Conservation (phyloP, 2,888 invertebrate genomes). For the Notocelia uddmanniana region DNA sequence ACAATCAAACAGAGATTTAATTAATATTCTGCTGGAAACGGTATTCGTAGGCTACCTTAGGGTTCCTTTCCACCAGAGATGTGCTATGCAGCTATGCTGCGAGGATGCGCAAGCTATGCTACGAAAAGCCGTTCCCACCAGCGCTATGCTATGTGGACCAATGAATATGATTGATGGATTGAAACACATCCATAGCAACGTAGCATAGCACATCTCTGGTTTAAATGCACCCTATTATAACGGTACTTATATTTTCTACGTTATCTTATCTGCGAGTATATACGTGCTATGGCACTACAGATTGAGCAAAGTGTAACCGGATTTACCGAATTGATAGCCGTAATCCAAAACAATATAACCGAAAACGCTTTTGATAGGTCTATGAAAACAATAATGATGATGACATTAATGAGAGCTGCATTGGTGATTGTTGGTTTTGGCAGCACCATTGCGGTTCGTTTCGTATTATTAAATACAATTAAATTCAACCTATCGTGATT, state of each 20-base stretch:
- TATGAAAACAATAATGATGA: neutral
- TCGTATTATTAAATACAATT: neutral
- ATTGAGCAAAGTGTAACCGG: neutral
- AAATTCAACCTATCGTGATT: neutral
- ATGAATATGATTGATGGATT: too few relatives aligned
- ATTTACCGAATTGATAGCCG: neutral
- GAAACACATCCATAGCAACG: too few relatives aligned
- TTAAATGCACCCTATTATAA: too few relatives aligned
- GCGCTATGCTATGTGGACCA: too few relatives aligned
- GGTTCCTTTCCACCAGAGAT: too few relatives aligned
- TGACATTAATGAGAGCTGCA: neutral
- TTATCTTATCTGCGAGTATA: neutral
- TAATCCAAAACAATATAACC: conserved; percentile 20
- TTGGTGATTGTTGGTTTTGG: neutral
- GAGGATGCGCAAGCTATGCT: too few relatives aligned
- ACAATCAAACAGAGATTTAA: conserved; percentile 18
- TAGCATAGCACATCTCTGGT: too few relatives aligned
- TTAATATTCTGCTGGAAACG: conserved; percentile 18
- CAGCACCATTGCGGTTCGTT: neutral
- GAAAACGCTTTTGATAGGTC: neutral
- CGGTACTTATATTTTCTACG: neutral
- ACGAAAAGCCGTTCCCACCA: too few relatives aligned
- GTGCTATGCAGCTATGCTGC: too few relatives aligned
- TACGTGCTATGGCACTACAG: neutral
- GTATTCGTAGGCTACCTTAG: neutral